These are phyloP conservation scores for Hystrix cristata DNA, from an alignment of 2,113 vertebrate species.

Conservation along the genomic window DNA sequence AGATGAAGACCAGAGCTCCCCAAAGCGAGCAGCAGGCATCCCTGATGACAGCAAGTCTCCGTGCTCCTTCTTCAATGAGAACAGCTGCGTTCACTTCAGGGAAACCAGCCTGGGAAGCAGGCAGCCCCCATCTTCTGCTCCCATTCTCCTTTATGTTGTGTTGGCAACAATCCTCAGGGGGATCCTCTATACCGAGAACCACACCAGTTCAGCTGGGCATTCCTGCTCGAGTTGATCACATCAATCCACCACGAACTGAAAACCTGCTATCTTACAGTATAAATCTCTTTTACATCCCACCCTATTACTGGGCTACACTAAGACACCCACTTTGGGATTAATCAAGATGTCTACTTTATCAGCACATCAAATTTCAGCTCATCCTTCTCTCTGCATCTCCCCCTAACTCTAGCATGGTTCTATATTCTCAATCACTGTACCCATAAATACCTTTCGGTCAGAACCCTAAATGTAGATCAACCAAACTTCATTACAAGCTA, in stretches of 20 bases:
- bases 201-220: no score
- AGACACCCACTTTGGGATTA: neutral
- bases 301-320: neutral
- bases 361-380: neutral
- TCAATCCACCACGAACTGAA: neutral
- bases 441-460: neutral
- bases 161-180: no score
- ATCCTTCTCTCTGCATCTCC: neutral
- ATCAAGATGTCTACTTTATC: neutral
- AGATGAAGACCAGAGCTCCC: no score
- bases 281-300: neutral
- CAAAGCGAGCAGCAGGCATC: no score
- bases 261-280: neutral
- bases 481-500: neutral
- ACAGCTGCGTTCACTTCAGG: no score
- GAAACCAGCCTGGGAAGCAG: no score
- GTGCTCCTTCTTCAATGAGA: no score
- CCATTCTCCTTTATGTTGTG: no score
- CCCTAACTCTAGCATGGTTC: neutral
- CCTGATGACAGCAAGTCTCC: no score
- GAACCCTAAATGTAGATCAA: neutral
- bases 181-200: no score
- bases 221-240: no score
- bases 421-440: neutral
- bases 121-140: no score